Evolutionary conservation across 2,797 vertebrate genomes (phyloP).

Genomic region (Trachops cirrhosus): DNA sequence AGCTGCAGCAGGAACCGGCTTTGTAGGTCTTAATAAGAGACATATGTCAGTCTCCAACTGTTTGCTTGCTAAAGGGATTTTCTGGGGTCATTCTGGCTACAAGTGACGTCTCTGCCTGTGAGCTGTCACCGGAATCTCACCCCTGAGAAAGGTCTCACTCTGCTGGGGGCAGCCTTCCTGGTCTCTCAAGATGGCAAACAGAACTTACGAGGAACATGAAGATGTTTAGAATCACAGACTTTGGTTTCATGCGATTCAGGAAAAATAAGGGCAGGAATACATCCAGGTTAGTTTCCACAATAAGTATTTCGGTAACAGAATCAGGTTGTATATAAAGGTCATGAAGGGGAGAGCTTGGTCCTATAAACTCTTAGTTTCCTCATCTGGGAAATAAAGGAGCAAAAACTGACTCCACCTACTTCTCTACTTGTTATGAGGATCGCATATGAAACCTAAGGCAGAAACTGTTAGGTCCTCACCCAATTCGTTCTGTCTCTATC

Average conservation of each 20-base stretch:
- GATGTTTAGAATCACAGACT: neutral
- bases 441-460: neutral
- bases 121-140: neutral
- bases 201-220: neutral
- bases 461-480: neutral
- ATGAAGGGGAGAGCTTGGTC: neutral
- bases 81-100: neutral
- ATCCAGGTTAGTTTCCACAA: neutral
- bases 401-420: neutral
- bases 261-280: neutral
- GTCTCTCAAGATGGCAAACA: neutral
- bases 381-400: neutral
- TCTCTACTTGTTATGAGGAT: neutral
- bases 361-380: neutral
- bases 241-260: neutral
- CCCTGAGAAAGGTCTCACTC: neutral
- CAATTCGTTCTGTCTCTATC: neutral
- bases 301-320: neutral
- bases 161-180: neutral
- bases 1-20: neutral
- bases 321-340: neutral
- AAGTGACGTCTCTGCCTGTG: neutral
- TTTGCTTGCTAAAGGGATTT: neutral
- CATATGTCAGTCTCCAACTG: neutral
- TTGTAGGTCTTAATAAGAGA: conserved; percentile 14